Evolutionary conservation across 2,113 vertebrate genomes (phyloP).

Genomic region (Paratilapia polleni): DNA sequence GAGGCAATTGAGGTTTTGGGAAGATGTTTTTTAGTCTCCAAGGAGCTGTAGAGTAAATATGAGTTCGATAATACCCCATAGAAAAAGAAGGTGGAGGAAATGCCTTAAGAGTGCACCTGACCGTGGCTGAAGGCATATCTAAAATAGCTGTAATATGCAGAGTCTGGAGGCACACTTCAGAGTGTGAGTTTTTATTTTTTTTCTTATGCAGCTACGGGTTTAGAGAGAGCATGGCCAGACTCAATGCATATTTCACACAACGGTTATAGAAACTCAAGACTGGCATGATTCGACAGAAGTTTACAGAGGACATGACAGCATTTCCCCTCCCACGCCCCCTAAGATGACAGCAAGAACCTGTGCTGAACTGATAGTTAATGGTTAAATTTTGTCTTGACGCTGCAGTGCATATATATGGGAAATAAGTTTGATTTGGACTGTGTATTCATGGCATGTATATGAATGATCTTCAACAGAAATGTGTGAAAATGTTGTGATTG

Average conservation of each 20-base stretch:
- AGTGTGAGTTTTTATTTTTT: not conserved
- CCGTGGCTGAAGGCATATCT: slow-evolving; percentile 23
- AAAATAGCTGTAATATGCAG: slow-evolving; percentile 34
- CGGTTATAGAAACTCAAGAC: slow-evolving; percentile 12
- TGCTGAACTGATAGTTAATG: not conserved
- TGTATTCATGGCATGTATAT: not conserved
- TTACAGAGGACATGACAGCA: not conserved
- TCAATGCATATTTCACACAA: slow-evolving; percentile 34
- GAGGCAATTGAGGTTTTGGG: slow-evolving; percentile 17
- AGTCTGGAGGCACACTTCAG: slow-evolving; percentile 6
- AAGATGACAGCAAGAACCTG: not conserved
- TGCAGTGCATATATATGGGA: not conserved
- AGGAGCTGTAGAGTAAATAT: slow-evolving; percentile 54
- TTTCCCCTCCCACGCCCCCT: not conserved
- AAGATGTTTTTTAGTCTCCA: slow-evolving; percentile 41
- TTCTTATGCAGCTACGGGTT: not conserved
- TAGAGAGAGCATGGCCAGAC: not conserved
- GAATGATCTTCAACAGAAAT: not conserved
- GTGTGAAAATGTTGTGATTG: not conserved
- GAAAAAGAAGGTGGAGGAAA: not conserved
- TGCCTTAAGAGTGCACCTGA: slow-evolving; percentile 20
- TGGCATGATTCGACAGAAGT: slow-evolving; percentile 20
- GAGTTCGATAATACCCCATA: slow-evolving; percentile 15
- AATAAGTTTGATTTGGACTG: not conserved
- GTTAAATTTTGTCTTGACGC: not conserved